Percentiles rank a stretch among this genome's conserved stretches.
These are phyloP conservation scores for Drosophila sordidapex DNA, from an alignment of 2,888 invertebrate species.

Conservation along the genomic window DNA sequence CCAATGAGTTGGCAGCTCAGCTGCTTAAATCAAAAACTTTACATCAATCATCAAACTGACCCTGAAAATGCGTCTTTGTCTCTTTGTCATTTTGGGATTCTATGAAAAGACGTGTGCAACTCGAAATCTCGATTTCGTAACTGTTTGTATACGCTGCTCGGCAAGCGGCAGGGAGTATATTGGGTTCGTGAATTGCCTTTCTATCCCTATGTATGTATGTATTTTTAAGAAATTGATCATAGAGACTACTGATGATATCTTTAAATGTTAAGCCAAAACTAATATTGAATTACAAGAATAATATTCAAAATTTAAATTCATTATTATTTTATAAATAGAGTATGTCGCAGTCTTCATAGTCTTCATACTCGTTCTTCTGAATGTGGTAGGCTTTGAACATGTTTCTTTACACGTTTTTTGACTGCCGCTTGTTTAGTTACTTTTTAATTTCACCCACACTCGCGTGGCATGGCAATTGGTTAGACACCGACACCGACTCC, in stretches of 20 bases:
- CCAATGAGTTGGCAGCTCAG: constrained; percentile 38
- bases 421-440: constrained; percentile 49
- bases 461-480: constrained; percentile 60
- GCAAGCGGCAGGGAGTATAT: neutral
- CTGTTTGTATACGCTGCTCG: constrained; percentile 45
- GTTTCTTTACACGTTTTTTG: constrained; percentile 44
- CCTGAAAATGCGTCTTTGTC: constrained; percentile 60
- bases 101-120: constrained; percentile 30
- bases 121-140: constrained; percentile 69
- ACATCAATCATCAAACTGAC: constrained; percentile 69
- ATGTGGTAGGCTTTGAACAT: constrained; percentile 25
- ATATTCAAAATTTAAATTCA: no score
- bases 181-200: neutral
- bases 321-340: constrained; percentile 3
- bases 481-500: constrained; percentile 25
- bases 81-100: constrained; percentile 50
- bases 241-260: neutral
- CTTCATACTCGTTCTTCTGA: constrained; percentile 4
- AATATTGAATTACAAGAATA: neutral
- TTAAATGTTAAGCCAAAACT: neutral
- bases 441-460: constrained; percentile 75
- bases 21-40: constrained; percentile 65
- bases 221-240: neutral
- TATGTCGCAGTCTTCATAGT: neutral
- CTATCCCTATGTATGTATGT: neutral